Evolutionary conservation across 2,797 vertebrate species (phyloP).

Genomic region (Pelodytes ibericus): DNA sequence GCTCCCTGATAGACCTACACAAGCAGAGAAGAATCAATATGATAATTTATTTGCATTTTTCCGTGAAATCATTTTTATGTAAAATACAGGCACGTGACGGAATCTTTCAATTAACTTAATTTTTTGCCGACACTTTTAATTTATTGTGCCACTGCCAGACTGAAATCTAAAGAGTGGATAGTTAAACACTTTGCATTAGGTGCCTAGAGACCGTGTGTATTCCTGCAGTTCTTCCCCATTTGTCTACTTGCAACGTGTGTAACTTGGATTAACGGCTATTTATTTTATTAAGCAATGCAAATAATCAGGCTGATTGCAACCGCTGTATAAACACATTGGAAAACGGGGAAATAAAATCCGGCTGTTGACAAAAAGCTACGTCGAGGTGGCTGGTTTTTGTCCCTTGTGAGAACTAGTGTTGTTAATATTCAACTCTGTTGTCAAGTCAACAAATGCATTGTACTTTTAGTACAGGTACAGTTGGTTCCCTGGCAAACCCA

Average conservation of each 20-base stretch:
- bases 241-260: background rate
- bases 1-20: too few species aligned
- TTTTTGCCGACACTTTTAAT: too few species aligned
- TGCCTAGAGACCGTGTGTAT: background rate
- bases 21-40: too few species aligned
- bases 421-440: background rate
- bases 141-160: too few species aligned
- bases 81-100: too few species aligned
- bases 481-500: too few species aligned
- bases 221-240: background rate
- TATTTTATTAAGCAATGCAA: slow-evolving; percentile 6
- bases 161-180: too few species aligned
- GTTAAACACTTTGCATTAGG: background rate
- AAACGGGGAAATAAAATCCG: background rate
- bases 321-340: background rate
- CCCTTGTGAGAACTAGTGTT: too few species aligned
- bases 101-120: too few species aligned
- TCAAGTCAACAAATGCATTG: background rate
- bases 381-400: background rate
- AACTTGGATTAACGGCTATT: background rate
- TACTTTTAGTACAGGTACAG: too few species aligned
- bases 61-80: too few species aligned
- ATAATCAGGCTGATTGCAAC: slow-evolving; percentile 3
- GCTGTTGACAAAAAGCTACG: background rate
- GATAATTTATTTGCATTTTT: too few species aligned